Conservation (phyloP, 2,113 vertebrate species). For the Phrynocephalus versicolor region DNA sequence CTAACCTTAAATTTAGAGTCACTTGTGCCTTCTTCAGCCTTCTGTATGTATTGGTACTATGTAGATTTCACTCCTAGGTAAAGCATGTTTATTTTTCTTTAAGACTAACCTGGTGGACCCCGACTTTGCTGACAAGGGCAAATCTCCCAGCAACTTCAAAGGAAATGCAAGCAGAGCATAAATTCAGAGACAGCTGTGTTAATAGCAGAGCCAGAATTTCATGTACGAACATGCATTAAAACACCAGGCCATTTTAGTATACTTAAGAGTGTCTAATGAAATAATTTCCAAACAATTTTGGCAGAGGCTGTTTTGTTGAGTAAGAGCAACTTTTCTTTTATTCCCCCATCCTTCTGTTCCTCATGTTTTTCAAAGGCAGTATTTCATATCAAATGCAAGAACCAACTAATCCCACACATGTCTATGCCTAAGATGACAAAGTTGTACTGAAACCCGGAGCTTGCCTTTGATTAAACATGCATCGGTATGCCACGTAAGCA, state of each 20-base stretch:
- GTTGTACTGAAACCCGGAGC: not conserved
- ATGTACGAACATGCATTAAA: not conserved
- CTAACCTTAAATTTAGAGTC: not conserved
- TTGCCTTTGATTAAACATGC: not conserved
- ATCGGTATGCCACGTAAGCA: not conserved
- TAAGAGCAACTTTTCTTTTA: not conserved
- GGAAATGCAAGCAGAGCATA: not conserved
- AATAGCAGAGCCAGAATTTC: not conserved
- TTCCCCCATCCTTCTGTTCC: not conserved
- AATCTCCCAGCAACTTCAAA: constrained; percentile 10
- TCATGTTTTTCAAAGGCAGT: not conserved
- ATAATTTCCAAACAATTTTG: not conserved
- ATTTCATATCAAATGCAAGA: not conserved
- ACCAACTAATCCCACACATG: not conserved
- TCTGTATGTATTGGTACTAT: not conserved
- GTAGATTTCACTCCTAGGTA: not conserved
- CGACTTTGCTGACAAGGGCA: not conserved
- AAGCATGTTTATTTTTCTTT: not conserved
- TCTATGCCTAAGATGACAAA: not conserved
- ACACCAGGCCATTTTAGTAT: not conserved
- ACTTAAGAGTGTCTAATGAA: not conserved
- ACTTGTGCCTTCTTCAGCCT: not conserved
- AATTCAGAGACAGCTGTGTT: not conserved
- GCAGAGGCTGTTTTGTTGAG: not conserved
- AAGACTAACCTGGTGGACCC: not conserved